Base-by-base conservation (phyloP, 2,113 vertebrate genomes). In the Podarcis raffonei region DNA sequence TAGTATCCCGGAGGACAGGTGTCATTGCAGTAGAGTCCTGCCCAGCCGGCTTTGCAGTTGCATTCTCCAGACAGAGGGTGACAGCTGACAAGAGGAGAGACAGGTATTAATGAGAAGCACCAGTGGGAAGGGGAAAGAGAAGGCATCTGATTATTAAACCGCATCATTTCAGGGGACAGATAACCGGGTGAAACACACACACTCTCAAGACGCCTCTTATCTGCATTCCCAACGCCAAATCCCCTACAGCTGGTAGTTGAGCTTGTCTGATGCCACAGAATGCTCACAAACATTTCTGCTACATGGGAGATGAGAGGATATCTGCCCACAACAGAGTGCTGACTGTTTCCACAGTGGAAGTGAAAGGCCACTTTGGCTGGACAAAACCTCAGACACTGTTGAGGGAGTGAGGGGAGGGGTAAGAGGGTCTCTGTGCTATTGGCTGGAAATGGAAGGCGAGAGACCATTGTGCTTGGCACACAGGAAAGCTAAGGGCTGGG, bases 1-100 rank as follows among this genome's bases (percentile, higher is more conserved):
- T 98, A 98, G 97, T 91, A 98, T 27, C 98, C 98, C 0, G 97
- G 94, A 0, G 98, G 97, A 92, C 99, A 99, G 90, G 97, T 98
- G 94, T 99, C 98, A 6, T 99, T 99, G 97, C 99, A 99, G 97
- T 98, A 98, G 75, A 97, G 97, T 59, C 99, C 99, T 35, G 98
- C 97, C 98, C 98, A 99, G 94, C 99, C 99, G 1, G 97, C 96
- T 87, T 97, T 97, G 96, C 99, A 99, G 90, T 97, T 97, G 93
- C 99, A 99, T 91, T 98, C 98, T 90, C 99, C 99, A 80, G 98
- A 98, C 90, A 99, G 96, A 0, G 99, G 99, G 90, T 99, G 99
- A 97, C 99, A 99, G 95, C 99, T 99, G 89, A 42, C 0, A 42
- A 79, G 69, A 76, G 48, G 4, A 81, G 53, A 94, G 81, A 91